Percentiles rank a stretch among this genome's conserved stretches.
Conservation (phyloP, 2,888 invertebrate genomes). For the Galerucella calmariensis region DNA sequence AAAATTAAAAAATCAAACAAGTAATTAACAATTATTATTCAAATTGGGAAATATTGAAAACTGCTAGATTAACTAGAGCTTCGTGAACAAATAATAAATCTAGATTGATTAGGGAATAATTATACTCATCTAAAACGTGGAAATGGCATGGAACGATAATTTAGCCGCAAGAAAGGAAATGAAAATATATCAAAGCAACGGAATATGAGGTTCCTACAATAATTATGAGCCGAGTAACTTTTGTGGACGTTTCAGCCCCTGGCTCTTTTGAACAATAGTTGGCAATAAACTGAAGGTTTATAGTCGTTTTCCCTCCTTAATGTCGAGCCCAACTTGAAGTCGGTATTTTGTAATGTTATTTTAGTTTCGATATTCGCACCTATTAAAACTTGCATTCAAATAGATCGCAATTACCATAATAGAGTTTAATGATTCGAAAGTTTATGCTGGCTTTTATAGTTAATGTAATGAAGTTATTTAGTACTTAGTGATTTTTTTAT, state of each 20-base stretch:
- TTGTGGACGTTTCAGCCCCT: constrained; percentile 25
- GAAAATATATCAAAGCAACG: constrained; percentile 35
- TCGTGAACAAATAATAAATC: constrained; percentile 12
- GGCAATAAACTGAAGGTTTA: constrained; percentile 34
- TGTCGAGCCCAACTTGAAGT: constrained; percentile 20
- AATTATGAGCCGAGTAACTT: constrained; percentile 31
- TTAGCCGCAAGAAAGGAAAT: constrained; percentile 34
- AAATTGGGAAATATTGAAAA: background rate
- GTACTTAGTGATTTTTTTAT: background rate
- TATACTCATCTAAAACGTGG: constrained; percentile 16
- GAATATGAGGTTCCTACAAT: constrained; percentile 27
- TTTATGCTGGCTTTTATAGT: background rate
- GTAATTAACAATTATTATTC: background rate
- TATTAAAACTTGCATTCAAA: constrained; percentile 9
- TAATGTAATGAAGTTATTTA: background rate
- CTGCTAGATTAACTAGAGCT: background rate
- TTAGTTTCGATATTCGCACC: constrained; percentile 32
- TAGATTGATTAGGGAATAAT: constrained; percentile 8
- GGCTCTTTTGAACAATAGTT: constrained; percentile 34
- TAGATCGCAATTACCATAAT: background rate
- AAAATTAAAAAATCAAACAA: background rate
- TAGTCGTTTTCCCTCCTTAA: constrained; percentile 23
- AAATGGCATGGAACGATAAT: constrained; percentile 27
- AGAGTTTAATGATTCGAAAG: constrained; percentile 7
- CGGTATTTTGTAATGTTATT: constrained; percentile 21